Base-by-base conservation (phyloP, 2,113 vertebrate genomes). In the Hippocampus comes region DNA sequence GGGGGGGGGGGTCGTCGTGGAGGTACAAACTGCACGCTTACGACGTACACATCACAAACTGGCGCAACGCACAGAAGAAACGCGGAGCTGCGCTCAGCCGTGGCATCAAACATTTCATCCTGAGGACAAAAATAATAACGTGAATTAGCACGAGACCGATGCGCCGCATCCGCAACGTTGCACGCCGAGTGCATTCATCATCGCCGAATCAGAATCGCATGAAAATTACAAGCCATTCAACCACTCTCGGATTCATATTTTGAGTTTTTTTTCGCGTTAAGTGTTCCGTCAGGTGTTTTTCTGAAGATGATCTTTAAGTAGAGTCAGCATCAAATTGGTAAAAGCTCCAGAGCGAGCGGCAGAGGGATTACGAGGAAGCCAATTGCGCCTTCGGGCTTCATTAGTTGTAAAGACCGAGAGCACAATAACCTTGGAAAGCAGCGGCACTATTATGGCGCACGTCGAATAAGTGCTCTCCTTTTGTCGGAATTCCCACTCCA, bases 181-280 rank as follows among this genome's bases (percentile, higher is more conserved):
- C n/a, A 5, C 3, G 9, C 55, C 12, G n/a, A 23, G 21, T 25
- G 38, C 18, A 23, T 43, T 9, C 4, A 42, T 43, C 42, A 42
- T 25, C 8, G 15, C 15, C 11, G 17, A 23, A 7, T 12, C 15
- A 41, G 17, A 64, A 64, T 64, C 20, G 9, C 9, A 25, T 46
- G 20, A 46, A 66, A 23, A 18, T 23, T 56, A 43, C 15, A 15
- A n/a, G 21, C 20, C 8, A 23, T 46, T 46, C 64, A 66, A 23
- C 42, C 18, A 46, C 15, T 63, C 60, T 66, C 65, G 23, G 66
- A 41, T 78, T 77, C 78, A 82, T 84, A 79, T 79, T 86, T 81
- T 68, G 74, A 43, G 74, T 82, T 59, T 76, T 67, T 71, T 60
- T 68, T 12, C 34, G 27, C 34, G 43, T 68, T 55, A 69, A 69